Percentiles rank a stretch among this genome's conserved stretches.
Conservation (phyloP, 2,113 vertebrate species). For the Rhadina sibilatrix region DNA sequence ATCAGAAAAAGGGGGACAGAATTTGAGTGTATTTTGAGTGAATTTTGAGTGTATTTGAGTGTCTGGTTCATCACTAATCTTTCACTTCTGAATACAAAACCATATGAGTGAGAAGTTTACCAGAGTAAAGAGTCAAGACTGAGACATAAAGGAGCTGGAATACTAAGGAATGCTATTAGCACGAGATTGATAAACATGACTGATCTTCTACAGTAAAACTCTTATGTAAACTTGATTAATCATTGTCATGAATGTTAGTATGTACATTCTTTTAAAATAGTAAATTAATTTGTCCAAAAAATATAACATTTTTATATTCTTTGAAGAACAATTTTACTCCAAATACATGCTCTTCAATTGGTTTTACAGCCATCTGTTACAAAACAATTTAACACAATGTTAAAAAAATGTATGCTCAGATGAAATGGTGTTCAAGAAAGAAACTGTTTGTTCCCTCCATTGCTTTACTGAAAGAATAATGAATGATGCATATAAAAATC, state of each 20-base stretch:
- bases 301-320: background rate
- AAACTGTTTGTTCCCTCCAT: background rate
- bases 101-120: background rate
- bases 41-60: too few relatives aligned
- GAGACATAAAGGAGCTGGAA: background rate
- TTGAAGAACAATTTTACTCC: background rate
- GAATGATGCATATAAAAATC: background rate
- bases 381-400: background rate
- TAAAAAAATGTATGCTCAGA: background rate
- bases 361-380: background rate
- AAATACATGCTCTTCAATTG: background rate
- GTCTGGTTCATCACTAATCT: background rate
- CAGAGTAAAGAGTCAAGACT: background rate
- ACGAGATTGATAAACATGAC: background rate
- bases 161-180: conserved; percentile 9
- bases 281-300: background rate
- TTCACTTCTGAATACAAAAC: background rate
- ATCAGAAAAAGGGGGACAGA: background rate
- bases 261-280: background rate
- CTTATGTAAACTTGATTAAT: conserved; percentile 21
- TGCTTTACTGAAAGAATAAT: background rate
- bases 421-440: background rate
- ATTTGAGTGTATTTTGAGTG: background rate
- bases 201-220: background rate
- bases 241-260: conserved; percentile 14